These are phyloP conservation scores for Dicyrtoma fusca DNA, from an alignment of 2,888 invertebrate species.

Conservation along the genomic window DNA sequence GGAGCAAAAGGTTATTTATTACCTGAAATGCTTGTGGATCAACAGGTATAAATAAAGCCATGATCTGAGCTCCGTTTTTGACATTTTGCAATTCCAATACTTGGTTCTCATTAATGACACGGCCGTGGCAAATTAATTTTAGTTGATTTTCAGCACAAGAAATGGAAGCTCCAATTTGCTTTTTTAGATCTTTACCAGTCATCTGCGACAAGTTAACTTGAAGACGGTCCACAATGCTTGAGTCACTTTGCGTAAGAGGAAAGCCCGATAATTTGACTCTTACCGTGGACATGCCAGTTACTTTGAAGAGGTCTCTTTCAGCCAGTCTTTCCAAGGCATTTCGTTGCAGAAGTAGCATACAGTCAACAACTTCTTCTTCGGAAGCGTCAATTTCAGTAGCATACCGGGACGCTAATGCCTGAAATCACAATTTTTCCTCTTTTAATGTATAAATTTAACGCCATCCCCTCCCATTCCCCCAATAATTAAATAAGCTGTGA, in stretches of 20 bases:
- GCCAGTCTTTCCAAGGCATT: conserved; percentile 74
- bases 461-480: too few species aligned
- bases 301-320: conserved; percentile 70
- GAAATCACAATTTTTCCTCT: too few species aligned
- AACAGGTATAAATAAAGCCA: conserved; percentile 66
- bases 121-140: conserved; percentile 71
- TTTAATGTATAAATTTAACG: too few species aligned
- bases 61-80: conserved; percentile 71
- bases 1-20: too few species aligned
- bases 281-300: conserved; percentile 74
- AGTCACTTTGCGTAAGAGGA: conserved; percentile 62
- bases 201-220: conserved; percentile 64
- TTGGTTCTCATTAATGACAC: conserved; percentile 65
- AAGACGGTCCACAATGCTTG: conserved; percentile 61
- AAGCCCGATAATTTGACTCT: conserved; percentile 68
- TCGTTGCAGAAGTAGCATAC: conserved; percentile 68
- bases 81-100: conserved; percentile 67
- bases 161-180: conserved; percentile 61
- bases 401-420: conserved; percentile 70
- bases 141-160: conserved; percentile 60
- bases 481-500: too few species aligned
- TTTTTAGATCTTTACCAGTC: conserved; percentile 65
- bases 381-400: conserved; percentile 65
- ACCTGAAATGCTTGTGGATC: conserved; percentile 59
- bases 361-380: conserved; percentile 63